Percentiles rank a stretch among this genome's conserved stretches.
These are phyloP conservation scores for Calliopsis andreniformis DNA, from an alignment of 1,140 invertebrate genomes.

Conservation along the genomic window DNA sequence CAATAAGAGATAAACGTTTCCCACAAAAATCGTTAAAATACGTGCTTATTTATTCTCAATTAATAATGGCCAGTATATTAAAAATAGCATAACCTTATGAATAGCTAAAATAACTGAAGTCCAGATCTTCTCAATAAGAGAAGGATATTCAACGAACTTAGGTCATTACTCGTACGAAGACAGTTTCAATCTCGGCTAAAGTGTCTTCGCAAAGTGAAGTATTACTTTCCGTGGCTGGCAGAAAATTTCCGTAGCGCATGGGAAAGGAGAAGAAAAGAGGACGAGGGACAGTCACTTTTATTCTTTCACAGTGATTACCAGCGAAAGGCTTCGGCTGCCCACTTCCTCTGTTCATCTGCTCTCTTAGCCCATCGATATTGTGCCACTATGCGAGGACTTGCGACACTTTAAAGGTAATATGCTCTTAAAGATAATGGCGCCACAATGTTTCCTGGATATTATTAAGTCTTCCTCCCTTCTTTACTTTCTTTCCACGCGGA, in stretches of 20 bases:
- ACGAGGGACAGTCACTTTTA: conserved; percentile 53
- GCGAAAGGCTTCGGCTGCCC: conserved; percentile 10
- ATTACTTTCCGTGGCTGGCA: neutral
- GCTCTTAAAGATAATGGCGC: conserved; percentile 57
- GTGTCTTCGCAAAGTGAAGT: neutral
- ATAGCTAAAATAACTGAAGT: too few species aligned
- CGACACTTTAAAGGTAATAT: conserved; percentile 54
- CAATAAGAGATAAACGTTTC: too few species aligned
- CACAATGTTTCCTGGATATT: conserved; percentile 38
- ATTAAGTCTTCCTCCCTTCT: conserved; percentile 50
- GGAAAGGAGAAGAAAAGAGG: neutral
- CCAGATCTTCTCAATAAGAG: too few species aligned
- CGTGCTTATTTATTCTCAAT: too few species aligned
- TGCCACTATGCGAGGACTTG: conserved; percentile 31
- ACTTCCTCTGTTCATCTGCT: conserved; percentile 11
- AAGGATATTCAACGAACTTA: too few species aligned
- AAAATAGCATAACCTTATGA: too few species aligned
- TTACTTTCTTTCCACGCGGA: neutral
- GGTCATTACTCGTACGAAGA: too few species aligned
- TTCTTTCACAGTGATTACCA: conserved; percentile 48
- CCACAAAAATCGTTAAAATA: too few species aligned
- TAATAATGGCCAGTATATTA: too few species aligned
- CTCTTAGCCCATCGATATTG: conserved; percentile 17
- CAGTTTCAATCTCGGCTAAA: neutral
- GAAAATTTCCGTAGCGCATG: conserved; percentile 1